phyloP scores from a whole-genome alignment of 2,113 vertebrate genomes.

The Haemorhous mexicanus region DNA sequence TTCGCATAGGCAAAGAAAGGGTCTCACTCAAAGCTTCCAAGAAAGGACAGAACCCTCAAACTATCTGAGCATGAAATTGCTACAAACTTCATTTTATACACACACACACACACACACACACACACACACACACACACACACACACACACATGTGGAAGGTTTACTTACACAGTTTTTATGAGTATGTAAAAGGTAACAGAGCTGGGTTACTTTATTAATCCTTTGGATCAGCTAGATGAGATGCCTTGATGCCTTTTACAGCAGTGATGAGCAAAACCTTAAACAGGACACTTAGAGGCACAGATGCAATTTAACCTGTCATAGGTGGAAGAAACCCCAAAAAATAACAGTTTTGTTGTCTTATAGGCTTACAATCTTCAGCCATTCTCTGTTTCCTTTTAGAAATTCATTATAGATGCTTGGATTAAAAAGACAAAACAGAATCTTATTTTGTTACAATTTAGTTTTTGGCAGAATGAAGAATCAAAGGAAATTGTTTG shows the following conservation, averaged over 20 bases:
- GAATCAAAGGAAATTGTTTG: neutral
- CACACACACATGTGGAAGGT: neutral
- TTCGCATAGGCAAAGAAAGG: neutral
- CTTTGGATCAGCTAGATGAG: neutral
- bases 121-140: too few species aligned
- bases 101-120: too few species aligned
- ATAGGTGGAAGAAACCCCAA: rapidly evolving
- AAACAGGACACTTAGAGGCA: neutral
- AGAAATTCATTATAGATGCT: neutral
- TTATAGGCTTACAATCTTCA: neutral
- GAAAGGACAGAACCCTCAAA: neutral
- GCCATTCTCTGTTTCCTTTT: neutral
- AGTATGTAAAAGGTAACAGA: neutral
- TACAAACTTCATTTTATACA: neutral
- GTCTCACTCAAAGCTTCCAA: neutral
- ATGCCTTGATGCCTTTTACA: neutral
- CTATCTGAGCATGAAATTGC: neutral
- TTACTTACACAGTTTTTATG: neutral
- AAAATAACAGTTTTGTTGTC: neutral
- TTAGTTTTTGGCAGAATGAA: neutral
- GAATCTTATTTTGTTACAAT: neutral
- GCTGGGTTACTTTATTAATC: neutral
- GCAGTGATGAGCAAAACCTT: neutral
- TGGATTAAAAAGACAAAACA: neutral
- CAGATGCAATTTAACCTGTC: neutral